Conservation (phyloP, 2,113 vertebrate species). For the Microcebus ravelobensis region DNA sequence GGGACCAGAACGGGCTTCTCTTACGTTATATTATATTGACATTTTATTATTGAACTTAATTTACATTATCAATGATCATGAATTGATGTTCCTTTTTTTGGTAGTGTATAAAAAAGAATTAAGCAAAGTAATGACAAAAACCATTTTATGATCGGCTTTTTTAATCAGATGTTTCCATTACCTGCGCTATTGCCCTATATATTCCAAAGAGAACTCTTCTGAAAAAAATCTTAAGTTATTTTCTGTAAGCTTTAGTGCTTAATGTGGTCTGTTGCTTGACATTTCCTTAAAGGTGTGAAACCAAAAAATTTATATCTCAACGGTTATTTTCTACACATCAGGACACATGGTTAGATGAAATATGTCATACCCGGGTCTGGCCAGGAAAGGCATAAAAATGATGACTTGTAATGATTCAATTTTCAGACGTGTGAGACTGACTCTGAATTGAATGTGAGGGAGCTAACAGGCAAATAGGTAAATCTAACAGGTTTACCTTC, state of each 20-base stretch:
- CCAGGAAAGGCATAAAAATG: neutral
- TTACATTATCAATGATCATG: neutral
- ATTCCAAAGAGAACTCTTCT: neutral
- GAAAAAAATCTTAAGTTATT: neutral
- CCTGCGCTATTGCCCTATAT: accelerated
- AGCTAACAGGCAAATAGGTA: too few species aligned
- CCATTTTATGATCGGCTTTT: neutral
- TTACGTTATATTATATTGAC: neutral
- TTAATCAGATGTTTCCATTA: neutral
- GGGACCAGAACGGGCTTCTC: accelerated
- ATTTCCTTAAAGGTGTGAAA: neutral
- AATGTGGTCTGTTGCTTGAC: too few species aligned
- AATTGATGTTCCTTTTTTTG: neutral
- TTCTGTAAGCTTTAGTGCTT: neutral
- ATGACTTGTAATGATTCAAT: neutral
- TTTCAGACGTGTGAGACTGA: neutral
- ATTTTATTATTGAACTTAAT: neutral
- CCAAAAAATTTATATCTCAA: neutral
- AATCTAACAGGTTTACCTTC: neutral
- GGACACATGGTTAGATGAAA: neutral
- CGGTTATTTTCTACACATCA: neutral
- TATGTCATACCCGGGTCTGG: accelerated
- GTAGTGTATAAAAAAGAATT: neutral
- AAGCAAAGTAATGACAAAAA: neutral
- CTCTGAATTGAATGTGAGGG: accelerated